Evolutionary conservation across 2,113 vertebrate genomes (phyloP).

Genomic region (Forbesichthys agassizii): DNA sequence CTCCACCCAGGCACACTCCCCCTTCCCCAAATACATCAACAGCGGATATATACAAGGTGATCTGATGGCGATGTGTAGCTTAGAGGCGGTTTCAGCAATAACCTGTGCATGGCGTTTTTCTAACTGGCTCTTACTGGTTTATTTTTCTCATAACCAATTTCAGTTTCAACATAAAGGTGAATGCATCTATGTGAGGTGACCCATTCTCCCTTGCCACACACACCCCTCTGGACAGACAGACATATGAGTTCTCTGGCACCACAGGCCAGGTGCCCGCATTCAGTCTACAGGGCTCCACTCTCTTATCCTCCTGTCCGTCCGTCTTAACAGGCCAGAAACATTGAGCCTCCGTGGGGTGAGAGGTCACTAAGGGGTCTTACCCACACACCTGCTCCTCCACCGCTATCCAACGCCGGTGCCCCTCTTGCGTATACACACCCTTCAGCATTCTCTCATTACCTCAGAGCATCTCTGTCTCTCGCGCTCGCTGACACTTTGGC

Average conservation of each 20-base stretch:
- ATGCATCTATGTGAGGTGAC: background rate
- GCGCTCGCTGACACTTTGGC: conserved; percentile 41
- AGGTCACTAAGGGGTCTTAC: conserved; percentile 38
- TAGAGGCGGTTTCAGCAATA: too few species aligned
- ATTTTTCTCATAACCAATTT: too few species aligned
- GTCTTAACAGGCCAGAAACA: conserved; percentile 50
- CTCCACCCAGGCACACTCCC: too few species aligned
- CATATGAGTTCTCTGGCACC: conserved; percentile 40
- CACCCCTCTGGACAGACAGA: conserved; percentile 34
- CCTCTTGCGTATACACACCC: background rate
- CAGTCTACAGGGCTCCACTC: conserved; percentile 40
- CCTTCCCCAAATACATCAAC: too few species aligned
- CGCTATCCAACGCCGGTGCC: conserved; percentile 26
- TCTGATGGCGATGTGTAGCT: too few species aligned
- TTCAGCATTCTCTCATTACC: background rate
- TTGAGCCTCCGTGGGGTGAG: conserved; percentile 49
- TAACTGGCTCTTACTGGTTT: too few species aligned
- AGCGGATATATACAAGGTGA: too few species aligned
- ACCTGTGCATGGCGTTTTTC: too few species aligned
- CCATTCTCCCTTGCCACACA: conserved; percentile 26
- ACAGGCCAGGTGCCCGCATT: conserved; percentile 57
- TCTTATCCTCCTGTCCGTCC: conserved; percentile 6
- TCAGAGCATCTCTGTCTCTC: conserved; percentile 3
- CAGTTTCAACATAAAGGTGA: too few species aligned
- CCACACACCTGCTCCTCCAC: background rate